Evolutionary conservation across 1,140 invertebrate genomes (phyloP), one percentile per base, ranked within the genome.

Genomic region (Leucophenga varia): DNA sequence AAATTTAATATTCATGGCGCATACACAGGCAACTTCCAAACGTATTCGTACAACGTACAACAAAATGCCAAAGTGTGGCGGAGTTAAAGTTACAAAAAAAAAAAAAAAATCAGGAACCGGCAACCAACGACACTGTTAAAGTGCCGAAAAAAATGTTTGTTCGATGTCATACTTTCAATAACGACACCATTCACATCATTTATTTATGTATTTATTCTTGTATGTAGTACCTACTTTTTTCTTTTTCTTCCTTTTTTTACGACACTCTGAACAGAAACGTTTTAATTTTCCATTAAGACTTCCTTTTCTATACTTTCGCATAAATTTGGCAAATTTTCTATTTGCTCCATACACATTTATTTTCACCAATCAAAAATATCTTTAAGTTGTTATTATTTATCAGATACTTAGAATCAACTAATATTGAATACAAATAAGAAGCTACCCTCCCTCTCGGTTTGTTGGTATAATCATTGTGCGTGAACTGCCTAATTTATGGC

Each of bases 1-100:
- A 56, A 67, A 67, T 67, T 67, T 67, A 68, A 67, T 67, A 67
- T 67, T 67, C 64, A 67, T 67, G 63, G 45, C 56, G 39, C 49
- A 61, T 59, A 54, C 59, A 53, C 59, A 67, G 63, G 59, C 64
- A 63, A 67, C 67, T 63, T 65, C n/a, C n/a, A n/a, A n/a, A 67
- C 67, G 63, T 65, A 59, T 67, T n/a, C n/a, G n/a, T n/a, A n/a
- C n/a, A n/a, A n/a, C n/a, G n/a, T n/a, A n/a, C n/a, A n/a, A n/a
- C n/a, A n/a, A n/a, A 59, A 67, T 67, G 67, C 48, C 35, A 54
- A 59, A 65, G 52, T 64, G 48, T 51, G 48, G 43, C 58, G 51
- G 55, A 43, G 36, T n/a, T n/a, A n/a, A n/a, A 57, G 50, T 45
- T 53, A 49, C 55, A 51, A 52, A 14, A 10, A 14, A 34, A 34